These are phyloP conservation scores for Zaprionus bogoriensis DNA, from an alignment of 2,888 invertebrate species.

Conservation along the genomic window DNA sequence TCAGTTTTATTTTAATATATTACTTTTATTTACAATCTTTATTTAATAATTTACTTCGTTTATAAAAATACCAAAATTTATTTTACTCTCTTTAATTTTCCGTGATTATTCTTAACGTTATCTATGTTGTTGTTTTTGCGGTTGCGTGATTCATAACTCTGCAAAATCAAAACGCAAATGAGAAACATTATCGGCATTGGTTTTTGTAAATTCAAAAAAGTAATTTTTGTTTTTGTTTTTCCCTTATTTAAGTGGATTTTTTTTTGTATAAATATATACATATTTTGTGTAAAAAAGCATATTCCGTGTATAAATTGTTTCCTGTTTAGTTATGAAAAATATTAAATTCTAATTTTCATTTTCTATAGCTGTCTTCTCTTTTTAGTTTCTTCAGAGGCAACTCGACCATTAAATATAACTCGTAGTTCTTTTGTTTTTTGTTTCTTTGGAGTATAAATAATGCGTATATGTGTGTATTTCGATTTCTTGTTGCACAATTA, in stretches of 20 bases:
- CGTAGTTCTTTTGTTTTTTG: conserved; percentile 55
- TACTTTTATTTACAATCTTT: conserved; percentile 63
- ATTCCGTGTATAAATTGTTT: conserved; percentile 49
- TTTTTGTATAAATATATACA: conserved; percentile 68
- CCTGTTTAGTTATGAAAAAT: conserved; percentile 27
- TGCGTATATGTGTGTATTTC: conserved; percentile 48
- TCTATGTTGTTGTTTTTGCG: conserved; percentile 29
- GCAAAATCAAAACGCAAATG: conserved; percentile 47
- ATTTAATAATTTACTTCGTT: conserved; percentile 60
- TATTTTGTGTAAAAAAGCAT: conserved; percentile 67
- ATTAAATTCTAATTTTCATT: conserved; percentile 16
- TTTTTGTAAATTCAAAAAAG: conserved; percentile 34
- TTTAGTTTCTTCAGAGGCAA: conserved; percentile 61
- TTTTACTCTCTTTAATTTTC: conserved; percentile 28
- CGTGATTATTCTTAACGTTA: conserved; percentile 34
- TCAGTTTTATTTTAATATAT: conserved; percentile 45
- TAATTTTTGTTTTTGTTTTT: conserved; percentile 21
- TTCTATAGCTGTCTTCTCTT: conserved; percentile 15
- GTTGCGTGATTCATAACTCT: conserved; percentile 20
- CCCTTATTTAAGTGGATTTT: conserved; percentile 22
- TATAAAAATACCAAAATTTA: conserved; percentile 78
- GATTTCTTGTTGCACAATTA: conserved; percentile 34
- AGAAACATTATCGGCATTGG: conserved; percentile 38
- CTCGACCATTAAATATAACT: conserved; percentile 65
- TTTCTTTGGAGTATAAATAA: conserved; percentile 79